phyloP scores from a whole-genome alignment of 1,140 invertebrate genomes.

The Pseudachorutes palmiensis region DNA sequence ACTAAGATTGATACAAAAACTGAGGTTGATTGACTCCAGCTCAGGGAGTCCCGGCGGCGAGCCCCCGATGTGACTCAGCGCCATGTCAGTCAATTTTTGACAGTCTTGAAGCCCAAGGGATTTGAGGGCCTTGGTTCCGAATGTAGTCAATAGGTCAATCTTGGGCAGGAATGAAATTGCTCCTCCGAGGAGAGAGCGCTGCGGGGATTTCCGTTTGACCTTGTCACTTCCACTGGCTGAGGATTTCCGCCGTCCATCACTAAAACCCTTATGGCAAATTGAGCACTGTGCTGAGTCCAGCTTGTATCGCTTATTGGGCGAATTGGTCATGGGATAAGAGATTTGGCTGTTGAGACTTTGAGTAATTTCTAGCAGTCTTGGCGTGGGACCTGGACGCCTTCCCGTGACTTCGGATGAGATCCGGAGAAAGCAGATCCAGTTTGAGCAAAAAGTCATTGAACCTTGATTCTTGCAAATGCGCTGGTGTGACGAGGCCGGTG shows the following conservation, averaged over 20 bases:
- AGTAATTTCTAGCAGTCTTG: neutral
- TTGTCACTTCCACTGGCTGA: neutral
- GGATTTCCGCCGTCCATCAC: neutral
- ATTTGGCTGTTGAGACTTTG: neutral
- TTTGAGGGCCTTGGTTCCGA: constrained; percentile 64
- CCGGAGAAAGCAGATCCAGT: constrained; percentile 13
- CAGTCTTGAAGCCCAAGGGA: constrained; percentile 85
- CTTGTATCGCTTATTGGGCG: neutral
- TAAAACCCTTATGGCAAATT: neutral
- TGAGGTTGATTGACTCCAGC: constrained; percentile 78
- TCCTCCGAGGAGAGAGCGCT: neutral
- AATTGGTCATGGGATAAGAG: neutral
- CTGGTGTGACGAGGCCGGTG: constrained; percentile 56
- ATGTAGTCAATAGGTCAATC: constrained; percentile 22
- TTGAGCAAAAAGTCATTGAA: constrained; percentile 19
- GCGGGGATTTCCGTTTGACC: neutral
- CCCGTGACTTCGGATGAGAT: neutral
- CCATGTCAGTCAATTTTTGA: constrained; percentile 83
- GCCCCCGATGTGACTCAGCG: constrained; percentile 66
- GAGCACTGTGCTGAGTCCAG: neutral
- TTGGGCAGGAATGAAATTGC: constrained; percentile 1
- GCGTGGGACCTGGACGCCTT: neutral
- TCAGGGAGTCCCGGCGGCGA: constrained; percentile 57
- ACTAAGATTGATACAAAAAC: constrained; percentile 86
- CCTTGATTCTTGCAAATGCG: constrained; percentile 48